phyloP scores from a whole-genome alignment of 1,140 invertebrate species.

The Saccostrea glomerata region DNA sequence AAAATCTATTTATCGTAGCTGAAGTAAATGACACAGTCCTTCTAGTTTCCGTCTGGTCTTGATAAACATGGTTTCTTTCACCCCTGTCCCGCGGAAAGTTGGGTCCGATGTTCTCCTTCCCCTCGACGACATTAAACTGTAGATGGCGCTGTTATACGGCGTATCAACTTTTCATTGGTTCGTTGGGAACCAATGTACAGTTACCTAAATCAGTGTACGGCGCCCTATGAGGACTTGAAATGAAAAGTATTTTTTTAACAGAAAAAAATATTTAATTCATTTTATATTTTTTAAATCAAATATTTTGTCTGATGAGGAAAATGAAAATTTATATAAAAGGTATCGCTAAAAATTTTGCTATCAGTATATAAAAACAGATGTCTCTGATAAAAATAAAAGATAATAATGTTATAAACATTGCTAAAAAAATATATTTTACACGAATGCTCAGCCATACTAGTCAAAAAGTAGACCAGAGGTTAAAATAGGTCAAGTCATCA shows the following conservation, averaged over 20 bases:
- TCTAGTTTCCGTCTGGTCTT: constrained; percentile 5
- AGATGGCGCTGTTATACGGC: constrained; percentile 20
- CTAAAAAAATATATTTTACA: background rate
- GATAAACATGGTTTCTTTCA: constrained; percentile 12
- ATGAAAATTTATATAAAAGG: background rate
- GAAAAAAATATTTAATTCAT: background rate
- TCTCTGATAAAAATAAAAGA: background rate
- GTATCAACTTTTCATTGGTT: background rate
- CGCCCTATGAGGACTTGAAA: background rate
- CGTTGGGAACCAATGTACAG: background rate
- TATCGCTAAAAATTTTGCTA: background rate
- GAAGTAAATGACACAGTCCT: background rate
- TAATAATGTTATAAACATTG: background rate
- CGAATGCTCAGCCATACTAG: background rate
- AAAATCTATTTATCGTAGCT: background rate
- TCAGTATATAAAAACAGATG: too few species aligned
- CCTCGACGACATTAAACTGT: constrained; percentile 15
- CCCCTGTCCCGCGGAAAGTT: constrained; percentile 31
- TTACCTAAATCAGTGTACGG: background rate
- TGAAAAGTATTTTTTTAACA: background rate
- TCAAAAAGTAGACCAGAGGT: background rate
- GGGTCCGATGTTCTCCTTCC: background rate
- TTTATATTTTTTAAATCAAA: background rate
- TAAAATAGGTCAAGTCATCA: background rate
- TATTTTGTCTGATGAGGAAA: background rate